phyloP scores from a whole-genome alignment of 2,797 vertebrate genomes.

The Vultur gryphus region DNA sequence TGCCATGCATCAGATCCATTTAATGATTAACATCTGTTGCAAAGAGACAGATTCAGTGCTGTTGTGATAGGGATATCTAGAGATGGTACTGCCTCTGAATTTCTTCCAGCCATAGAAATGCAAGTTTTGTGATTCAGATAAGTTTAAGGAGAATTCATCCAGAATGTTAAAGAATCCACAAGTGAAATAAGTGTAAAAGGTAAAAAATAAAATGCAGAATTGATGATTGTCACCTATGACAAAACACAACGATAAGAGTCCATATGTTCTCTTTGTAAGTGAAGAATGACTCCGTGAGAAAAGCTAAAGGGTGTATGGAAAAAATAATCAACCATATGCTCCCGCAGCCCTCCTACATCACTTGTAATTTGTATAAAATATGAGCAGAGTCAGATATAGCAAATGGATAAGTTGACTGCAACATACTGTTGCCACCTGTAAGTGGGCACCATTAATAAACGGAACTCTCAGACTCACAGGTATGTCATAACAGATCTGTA shows the following conservation, averaged over 20 bases:
- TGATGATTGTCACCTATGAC: background rate
- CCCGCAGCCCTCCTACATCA: background rate
- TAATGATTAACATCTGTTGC: background rate
- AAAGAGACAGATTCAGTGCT: background rate
- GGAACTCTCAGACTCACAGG: background rate
- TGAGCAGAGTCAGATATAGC: background rate
- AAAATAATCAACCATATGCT: background rate
- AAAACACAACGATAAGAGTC: background rate
- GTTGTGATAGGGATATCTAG: background rate
- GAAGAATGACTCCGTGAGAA: background rate
- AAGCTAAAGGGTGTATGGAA: background rate
- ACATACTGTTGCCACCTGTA: background rate
- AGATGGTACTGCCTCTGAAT: background rate
- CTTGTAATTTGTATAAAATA: background rate
- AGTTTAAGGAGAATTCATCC: background rate
- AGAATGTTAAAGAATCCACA: background rate
- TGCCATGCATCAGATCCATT: background rate
- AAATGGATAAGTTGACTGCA: background rate
- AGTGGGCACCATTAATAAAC: background rate
- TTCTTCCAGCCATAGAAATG: background rate
- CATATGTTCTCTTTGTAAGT: background rate
- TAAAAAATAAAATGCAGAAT: background rate
- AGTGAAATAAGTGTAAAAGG: background rate
- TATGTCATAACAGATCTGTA: background rate
- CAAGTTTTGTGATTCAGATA: background rate